A percentile compares a stretch with the other conserved stretches of the same genome.
Conservation (phyloP, 2,888 invertebrate species). For the Diaperis boleti region DNA sequence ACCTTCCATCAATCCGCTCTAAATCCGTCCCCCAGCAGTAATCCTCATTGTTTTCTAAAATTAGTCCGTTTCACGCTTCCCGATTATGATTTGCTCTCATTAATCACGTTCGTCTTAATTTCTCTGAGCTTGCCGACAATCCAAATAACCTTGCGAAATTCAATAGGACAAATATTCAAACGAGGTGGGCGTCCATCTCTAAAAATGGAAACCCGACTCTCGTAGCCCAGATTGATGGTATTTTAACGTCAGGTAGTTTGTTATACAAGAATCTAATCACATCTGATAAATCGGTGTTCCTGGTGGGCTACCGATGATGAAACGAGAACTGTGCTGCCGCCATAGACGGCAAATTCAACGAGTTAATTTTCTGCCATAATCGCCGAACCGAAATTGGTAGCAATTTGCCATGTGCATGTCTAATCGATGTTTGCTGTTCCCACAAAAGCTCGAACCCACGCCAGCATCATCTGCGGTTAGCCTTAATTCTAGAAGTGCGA, state of each 20-base stretch:
- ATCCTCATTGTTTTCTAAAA: neutral
- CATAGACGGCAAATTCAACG: conserved; percentile 7
- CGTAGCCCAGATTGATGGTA: conserved; percentile 14
- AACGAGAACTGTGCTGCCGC: conserved; percentile 5
- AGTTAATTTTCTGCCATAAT: conserved; percentile 21
- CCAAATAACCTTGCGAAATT: conserved; percentile 18
- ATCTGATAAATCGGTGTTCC: conserved; percentile 13
- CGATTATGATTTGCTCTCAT: neutral
- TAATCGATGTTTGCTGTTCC: conserved; percentile 13
- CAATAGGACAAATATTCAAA: conserved; percentile 13
- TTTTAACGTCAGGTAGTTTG: conserved; percentile 23
- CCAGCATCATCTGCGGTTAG: neutral
- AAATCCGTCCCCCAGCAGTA: neutral
- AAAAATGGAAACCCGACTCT: conserved; percentile 15
- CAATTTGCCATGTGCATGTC: conserved; percentile 8
- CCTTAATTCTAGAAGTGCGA: neutral
- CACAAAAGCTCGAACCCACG: conserved; percentile 1
- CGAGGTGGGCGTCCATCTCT: conserved; percentile 10
- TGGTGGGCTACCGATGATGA: conserved; percentile 10
- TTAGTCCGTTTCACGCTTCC: neutral
- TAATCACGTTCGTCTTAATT: conserved; percentile 11
- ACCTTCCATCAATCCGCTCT: too few species aligned
- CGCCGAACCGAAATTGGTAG: neutral
- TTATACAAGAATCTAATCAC: conserved; percentile 19
- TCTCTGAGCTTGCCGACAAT: neutral